Percentiles rank a stretch among this genome's conserved stretches.
phyloP scores from a whole-genome alignment of 2,888 invertebrate species.

The Latheticus oryzae region DNA sequence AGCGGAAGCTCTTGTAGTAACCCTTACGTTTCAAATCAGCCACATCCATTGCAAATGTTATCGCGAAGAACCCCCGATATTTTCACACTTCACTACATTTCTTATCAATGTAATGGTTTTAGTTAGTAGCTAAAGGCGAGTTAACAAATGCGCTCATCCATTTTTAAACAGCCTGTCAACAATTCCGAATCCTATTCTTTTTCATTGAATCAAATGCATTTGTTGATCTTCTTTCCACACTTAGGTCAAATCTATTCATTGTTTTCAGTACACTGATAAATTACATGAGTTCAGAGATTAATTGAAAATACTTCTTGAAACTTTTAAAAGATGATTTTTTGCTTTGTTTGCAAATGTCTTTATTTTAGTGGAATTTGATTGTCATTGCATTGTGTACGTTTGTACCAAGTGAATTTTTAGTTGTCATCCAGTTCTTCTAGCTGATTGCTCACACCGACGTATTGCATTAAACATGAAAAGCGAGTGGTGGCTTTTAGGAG shows the following conservation, averaged over 20 bases:
- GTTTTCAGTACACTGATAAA: conserved; percentile 16
- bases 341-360: conserved; percentile 16
- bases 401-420: conserved; percentile 32
- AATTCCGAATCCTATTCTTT: conserved; percentile 46
- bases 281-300: too few relatives aligned
- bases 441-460: conserved; percentile 57
- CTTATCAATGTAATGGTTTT: conserved; percentile 58
- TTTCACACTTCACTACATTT: conserved; percentile 52
- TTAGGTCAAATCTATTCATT: conserved; percentile 20
- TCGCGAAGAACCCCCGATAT: conserved; percentile 53
- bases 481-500: conserved; percentile 60
- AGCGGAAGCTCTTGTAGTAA: conserved; percentile 26
- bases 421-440: conserved; percentile 53
- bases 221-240: conserved; percentile 44
- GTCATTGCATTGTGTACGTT: conserved; percentile 29
- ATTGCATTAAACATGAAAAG: conserved; percentile 65
- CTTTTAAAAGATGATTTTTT: neutral
- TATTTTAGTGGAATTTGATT: too few relatives aligned
- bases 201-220: conserved; percentile 46
- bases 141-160: conserved; percentile 58
- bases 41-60: conserved; percentile 62
- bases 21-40: conserved; percentile 21
- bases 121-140: conserved; percentile 38
- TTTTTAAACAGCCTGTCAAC: conserved; percentile 58
- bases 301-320: too few relatives aligned